Conservation (phyloP, 2,113 vertebrate species). For the Antennarius striatus region DNA sequence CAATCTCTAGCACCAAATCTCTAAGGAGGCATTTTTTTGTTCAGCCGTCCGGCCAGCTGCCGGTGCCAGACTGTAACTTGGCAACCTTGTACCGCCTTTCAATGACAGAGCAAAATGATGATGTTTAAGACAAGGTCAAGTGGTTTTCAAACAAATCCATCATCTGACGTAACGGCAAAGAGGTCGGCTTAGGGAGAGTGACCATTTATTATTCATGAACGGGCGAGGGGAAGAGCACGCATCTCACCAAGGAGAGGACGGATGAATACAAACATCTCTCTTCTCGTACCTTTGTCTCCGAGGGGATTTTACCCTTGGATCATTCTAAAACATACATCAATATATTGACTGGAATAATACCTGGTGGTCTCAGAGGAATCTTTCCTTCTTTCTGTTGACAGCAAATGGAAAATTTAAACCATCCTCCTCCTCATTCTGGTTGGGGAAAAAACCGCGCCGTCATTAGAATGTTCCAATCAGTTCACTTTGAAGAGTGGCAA, state of each 20-base stretch:
- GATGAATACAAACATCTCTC: slow-evolving; percentile 69
- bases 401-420: slow-evolving; percentile 46
- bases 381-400: slow-evolving; percentile 28
- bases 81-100: slow-evolving; percentile 30
- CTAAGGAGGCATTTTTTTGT: not conserved
- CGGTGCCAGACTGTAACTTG: slow-evolving; percentile 28
- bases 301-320: slow-evolving; percentile 69
- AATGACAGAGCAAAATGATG: slow-evolving; percentile 40
- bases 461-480: slow-evolving; percentile 58
- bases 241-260: slow-evolving; percentile 55
- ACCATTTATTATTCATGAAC: slow-evolving; percentile 66
- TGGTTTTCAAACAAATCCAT: slow-evolving; percentile 59
- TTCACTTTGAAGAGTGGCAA: slow-evolving; percentile 54
- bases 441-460: slow-evolving; percentile 13
- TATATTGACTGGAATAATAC: slow-evolving; percentile 65
- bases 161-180: slow-evolving; percentile 51
- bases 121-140: slow-evolving; percentile 55
- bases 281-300: slow-evolving; percentile 52
- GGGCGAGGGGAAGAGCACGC: slow-evolving; percentile 28
- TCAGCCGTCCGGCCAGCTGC: slow-evolving; percentile 6
- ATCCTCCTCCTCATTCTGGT: slow-evolving; percentile 43
- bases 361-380: slow-evolving; percentile 50
- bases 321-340: slow-evolving; percentile 62
- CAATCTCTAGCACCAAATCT: not conserved
- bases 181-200: slow-evolving; percentile 53